phyloP scores from a whole-genome alignment of 2,797 vertebrate species.

The Peromyscus melanophrys region DNA sequence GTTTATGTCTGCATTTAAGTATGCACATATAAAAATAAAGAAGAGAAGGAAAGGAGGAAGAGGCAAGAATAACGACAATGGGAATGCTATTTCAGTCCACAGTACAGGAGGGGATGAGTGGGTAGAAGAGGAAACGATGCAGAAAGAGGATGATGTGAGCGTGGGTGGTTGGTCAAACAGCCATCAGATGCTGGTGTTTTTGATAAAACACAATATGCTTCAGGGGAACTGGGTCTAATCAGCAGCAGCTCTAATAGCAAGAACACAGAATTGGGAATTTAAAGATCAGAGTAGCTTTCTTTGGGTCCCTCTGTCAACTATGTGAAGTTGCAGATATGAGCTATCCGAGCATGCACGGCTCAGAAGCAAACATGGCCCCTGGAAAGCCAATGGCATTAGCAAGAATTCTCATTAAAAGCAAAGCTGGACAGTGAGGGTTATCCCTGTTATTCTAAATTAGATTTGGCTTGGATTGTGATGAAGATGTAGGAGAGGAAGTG shows the following conservation, averaged over 20 bases:
- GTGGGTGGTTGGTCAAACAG: not conserved
- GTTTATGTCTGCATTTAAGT: slow-evolving; percentile 25
- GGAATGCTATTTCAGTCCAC: not conserved
- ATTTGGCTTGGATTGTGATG: not conserved
- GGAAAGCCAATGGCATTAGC: not conserved
- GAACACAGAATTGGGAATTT: not conserved
- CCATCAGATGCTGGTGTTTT: slow-evolving; percentile 29
- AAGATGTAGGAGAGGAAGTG: not conserved
- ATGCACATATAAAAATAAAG: not conserved
- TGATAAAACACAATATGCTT: not conserved
- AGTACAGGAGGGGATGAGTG: not conserved
- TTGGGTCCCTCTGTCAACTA: not conserved
- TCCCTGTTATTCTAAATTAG: not conserved
- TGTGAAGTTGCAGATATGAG: not conserved
- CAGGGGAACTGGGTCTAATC: not conserved
- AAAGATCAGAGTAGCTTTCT: not conserved
- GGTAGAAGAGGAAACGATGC: not conserved
- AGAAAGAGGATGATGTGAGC: not conserved
- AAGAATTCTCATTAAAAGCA: not conserved
- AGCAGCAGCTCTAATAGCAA: not conserved
- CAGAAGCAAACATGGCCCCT: not conserved
- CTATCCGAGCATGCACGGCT: not conserved
- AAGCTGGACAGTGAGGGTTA: not conserved
- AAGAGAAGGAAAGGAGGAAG: not conserved
- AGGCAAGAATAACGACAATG: slow-evolving; percentile 8